Evolutionary conservation across 2,888 invertebrate genomes (phyloP).

Genomic region (Dynastes maya): DNA sequence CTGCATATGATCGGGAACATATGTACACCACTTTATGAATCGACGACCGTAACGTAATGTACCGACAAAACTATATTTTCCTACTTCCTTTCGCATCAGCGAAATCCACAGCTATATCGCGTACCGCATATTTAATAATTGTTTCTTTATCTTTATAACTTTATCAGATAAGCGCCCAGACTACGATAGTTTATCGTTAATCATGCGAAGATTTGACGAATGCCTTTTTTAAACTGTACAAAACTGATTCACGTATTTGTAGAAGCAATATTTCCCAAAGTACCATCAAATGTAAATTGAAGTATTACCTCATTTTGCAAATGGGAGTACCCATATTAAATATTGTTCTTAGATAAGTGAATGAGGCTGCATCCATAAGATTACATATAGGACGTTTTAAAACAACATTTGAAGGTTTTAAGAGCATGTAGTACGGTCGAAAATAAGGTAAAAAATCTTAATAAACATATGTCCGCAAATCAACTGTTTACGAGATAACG

Average conservation of each 20-base stretch:
- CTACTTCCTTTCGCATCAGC: constrained; percentile 22
- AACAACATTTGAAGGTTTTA: no score
- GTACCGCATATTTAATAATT: constrained; percentile 19
- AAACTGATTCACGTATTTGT: background rate
- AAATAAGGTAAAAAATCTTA: no score
- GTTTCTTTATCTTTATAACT: constrained; percentile 33
- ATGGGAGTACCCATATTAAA: no score
- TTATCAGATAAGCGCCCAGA: constrained; percentile 34
- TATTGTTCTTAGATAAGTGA: no score
- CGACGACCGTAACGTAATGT: background rate
- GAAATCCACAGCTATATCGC: constrained; percentile 8
- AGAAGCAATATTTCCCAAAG: background rate
- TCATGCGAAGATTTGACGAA: background rate
- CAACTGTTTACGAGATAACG: no score
- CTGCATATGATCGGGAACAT: background rate
- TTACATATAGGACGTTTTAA: no score
- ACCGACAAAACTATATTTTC: constrained; percentile 5
- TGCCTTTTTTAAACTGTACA: background rate
- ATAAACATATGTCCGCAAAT: no score
- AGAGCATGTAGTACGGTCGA: no score
- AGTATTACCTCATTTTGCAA: no score
- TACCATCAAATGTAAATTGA: background rate
- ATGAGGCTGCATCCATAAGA: no score
- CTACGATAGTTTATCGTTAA: constrained; percentile 26
- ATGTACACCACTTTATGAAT: constrained; percentile 5